phyloP scores from a whole-genome alignment of 1,140 invertebrate genomes.

The Drosophila nasuta region DNA sequence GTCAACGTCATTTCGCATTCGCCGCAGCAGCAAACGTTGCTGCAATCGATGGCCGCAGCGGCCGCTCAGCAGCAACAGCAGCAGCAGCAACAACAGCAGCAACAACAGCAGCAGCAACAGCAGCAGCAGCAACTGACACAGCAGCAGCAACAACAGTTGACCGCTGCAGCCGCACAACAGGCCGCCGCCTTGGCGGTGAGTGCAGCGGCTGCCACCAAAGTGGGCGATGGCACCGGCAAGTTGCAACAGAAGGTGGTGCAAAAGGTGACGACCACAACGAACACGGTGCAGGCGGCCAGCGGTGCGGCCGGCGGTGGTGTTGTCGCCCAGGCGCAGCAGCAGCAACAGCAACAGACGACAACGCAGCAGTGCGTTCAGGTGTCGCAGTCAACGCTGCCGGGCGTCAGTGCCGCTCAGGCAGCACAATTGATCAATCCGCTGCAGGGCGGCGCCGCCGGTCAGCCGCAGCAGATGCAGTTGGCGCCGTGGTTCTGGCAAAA shows the following conservation, averaged over 20 bases:
- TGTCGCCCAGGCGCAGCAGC: conserved; percentile 53
- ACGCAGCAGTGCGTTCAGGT: conserved; percentile 89
- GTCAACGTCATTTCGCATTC: conserved; percentile 90
- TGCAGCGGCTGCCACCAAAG: conserved; percentile 54
- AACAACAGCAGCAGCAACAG: conserved; percentile 60
- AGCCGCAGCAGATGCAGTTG: conserved; percentile 87
- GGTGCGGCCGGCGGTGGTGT: conserved; percentile 37
- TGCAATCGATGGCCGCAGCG: conserved; percentile 75
- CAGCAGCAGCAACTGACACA: conserved; percentile 58
- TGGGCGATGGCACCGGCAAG: conserved; percentile 72
- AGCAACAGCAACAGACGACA: conserved; percentile 83
- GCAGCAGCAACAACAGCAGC: conserved; percentile 75
- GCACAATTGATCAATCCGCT: conserved; percentile 88
- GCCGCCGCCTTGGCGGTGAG: conserved; percentile 29
- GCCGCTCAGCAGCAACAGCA: conserved; percentile 84
- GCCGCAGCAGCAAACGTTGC: conserved; percentile 85
- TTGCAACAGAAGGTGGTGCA: conserved; percentile 87
- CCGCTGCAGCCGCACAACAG: conserved; percentile 54
- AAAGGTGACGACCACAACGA: conserved; percentile 85
- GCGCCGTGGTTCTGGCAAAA: conserved; percentile 88
- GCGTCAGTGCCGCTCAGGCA: conserved; percentile 85
- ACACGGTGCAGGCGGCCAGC: conserved; percentile 72
- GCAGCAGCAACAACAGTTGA: conserved; percentile 57
- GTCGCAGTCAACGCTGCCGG: conserved; percentile 87
- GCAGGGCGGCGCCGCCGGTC: conserved; percentile 87